Evolutionary conservation across 2,888 invertebrate genomes (phyloP), one percentile per base, ranked within the genome.

Genomic region (Epsilonema sp.): DNA sequence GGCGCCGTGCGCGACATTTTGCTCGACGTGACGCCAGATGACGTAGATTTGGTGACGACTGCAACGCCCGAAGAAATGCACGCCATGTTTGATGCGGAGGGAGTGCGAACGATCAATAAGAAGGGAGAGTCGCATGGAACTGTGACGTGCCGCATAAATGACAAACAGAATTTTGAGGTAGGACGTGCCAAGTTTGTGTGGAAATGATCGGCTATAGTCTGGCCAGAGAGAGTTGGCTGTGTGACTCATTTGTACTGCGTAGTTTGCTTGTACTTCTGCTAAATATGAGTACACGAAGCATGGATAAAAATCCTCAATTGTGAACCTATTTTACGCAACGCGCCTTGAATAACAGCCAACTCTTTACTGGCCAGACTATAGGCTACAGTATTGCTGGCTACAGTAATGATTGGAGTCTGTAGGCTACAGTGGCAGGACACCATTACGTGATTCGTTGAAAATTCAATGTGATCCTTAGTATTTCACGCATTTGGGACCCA

Each of bases 41-140:
- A 99, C 69, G 70, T 99, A 44, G 97, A 99, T 70, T 90, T 99
- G 72, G 97, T 97, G 0, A 90, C 94, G 4, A 82, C 80, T 19
- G 97, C 97, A 8, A 94, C 92, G 1, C 97, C 97, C 0, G 74
- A 77, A 19, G 75, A 97, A 71, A 92, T 99, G 92, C 89, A 86
- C 64, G 75, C 77, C 36, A 84, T 94, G 79, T 39, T 39, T 20
- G 39, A 21, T 8, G 21, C 5, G 22, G 39, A 39, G 21, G 16
- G 77, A 45, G 74, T 97, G 24, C 74, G 94, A 52, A 80, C 90
- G 81, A 79, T 99, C 22, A 92, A 97, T 68, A 73, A 74, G 51
- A 83, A 79, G 25, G 65, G 90, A 4, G 87, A 89, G 65, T 82
- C 79, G 60, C 90, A 90, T 71, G 90, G 94, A 1, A 97, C 97